A percentile compares a stretch with the other conserved stretches of the same genome.
phyloP scores from a whole-genome alignment of 2,113 vertebrate species.

The Mohoua ochrocephala region DNA sequence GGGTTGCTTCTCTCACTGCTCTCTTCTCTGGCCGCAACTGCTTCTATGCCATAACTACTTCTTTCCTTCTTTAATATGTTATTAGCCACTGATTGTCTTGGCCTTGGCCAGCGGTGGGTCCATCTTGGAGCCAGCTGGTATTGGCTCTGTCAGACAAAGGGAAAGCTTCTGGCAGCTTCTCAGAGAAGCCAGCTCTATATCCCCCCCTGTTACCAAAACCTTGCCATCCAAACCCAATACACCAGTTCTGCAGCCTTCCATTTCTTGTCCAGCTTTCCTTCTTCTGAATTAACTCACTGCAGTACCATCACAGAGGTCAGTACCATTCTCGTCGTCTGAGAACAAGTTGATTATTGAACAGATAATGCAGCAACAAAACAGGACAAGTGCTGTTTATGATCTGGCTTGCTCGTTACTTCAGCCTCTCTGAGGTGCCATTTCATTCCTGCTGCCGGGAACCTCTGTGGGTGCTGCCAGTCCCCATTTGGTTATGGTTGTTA shows the following conservation, averaged over 20 bases:
- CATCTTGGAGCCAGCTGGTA: not conserved
- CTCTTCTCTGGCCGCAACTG: not conserved
- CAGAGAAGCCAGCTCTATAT: not conserved
- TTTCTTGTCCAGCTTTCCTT: not conserved
- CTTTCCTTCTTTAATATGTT: not conserved
- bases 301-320: not conserved
- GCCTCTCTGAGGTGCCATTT: too few species aligned
- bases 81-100: not conserved
- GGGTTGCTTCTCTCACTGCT: not conserved
- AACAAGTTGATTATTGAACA: not conserved
- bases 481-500: not conserved
- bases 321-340: not conserved
- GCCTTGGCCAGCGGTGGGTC: not conserved
- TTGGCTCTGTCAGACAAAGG: not conserved
- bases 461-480: not conserved
- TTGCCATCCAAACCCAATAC: not conserved
- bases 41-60: rapidly evolving
- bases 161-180: not conserved
- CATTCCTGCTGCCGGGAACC: not conserved
- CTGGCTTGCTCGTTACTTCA: not conserved
- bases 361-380: not conserved
- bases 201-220: not conserved
- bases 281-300: not conserved
- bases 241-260: not conserved
- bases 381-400: rapidly evolving